Base-by-base conservation (phyloP, 2,113 vertebrate genomes). In the Serilophus lunatus region DNA sequence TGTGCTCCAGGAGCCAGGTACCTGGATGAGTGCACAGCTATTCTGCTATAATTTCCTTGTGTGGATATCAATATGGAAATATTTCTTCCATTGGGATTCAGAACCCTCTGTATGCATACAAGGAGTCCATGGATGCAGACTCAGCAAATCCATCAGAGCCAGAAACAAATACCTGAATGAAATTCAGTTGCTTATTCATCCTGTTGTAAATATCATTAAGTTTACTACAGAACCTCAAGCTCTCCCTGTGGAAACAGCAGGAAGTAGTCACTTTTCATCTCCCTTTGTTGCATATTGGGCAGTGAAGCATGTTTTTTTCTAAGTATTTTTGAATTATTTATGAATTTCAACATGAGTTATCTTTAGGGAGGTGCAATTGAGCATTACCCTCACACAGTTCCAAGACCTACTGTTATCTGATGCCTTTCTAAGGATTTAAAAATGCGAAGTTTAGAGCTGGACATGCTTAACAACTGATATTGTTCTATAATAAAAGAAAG, bases 291-390 rank as follows among this genome's bases (percentile, higher is more conserved):
- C 50, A n/a, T 40, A 72, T 19, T 57, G 35, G 88, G 66, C 42
- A 88, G 80, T 60, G 79, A 89, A 69, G 79, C 42, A 33, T 70
- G 56, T 29, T 86, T 87, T 86, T 86, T n/a, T 14, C 29, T 26
- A 53, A 29, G 22, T 36, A 28, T 70, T 87, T 86, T 19, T 89
- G 61, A 93, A 89, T 92, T 92, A 84, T 92, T 91, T 92, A 93
- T 92, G 40, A 85, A 64, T 87, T 91, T 91, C 57, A 69, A 23
- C 4, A 3, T 33, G 61, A 42, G 44, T 64, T 93, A 64, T 66
- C 53, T 79, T 84, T 42, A 76, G 42, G 38, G 51, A 92, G 85
- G 80, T 65, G 66, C 63, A 91, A 13, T 2, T 79, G 36, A 95
- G 74, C 60, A 12, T 69, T 51, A 64, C 31, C 47, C 60, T 72